A percentile compares a stretch with the other conserved stretches of the same genome.
Evolutionary conservation across 2,797 vertebrate genomes (phyloP).

Genomic region (Acrossocheilus fasciatus): DNA sequence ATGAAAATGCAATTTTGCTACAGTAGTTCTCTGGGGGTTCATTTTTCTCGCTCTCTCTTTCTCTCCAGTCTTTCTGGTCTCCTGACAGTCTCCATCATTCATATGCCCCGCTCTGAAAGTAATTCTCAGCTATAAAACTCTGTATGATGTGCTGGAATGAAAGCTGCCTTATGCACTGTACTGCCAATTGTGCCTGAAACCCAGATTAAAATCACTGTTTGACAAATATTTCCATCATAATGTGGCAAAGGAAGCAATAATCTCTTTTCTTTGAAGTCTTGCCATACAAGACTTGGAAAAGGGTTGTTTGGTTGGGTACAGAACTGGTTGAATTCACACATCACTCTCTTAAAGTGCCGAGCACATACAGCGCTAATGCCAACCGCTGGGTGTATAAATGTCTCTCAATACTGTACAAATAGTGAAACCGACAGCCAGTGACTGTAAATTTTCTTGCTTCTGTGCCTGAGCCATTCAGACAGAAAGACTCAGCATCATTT

Average conservation of each 20-base stretch:
- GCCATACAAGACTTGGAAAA: conserved; percentile 31
- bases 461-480: conserved; percentile 27
- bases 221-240: conserved; percentile 42
- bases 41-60: not conserved
- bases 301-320: conserved; percentile 8
- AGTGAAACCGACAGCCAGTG: conserved; percentile 11
- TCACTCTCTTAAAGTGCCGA: not conserved
- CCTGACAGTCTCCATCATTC: conserved; percentile 7
- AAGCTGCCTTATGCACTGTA: conserved; percentile 1
- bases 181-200: conserved; percentile 39
- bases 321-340: conserved; percentile 28
- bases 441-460: conserved; percentile 5
- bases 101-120: conserved; percentile 2
- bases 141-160: conserved; percentile 13
- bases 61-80: not conserved
- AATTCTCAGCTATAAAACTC: conserved; percentile 39
- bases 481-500: conserved; percentile 19
- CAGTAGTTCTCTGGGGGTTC: not conserved
- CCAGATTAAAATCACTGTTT: conserved; percentile 34
- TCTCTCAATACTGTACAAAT: conserved; percentile 34
- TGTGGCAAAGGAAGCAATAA: conserved; percentile 45
- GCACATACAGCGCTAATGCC: conserved; percentile 3
- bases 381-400: conserved; percentile 12
- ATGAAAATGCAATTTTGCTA: not conserved
- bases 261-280: conserved; percentile 32